These are phyloP conservation scores for Epinephelus moara DNA, from an alignment of 2,113 vertebrate genomes.

Conservation along the genomic window DNA sequence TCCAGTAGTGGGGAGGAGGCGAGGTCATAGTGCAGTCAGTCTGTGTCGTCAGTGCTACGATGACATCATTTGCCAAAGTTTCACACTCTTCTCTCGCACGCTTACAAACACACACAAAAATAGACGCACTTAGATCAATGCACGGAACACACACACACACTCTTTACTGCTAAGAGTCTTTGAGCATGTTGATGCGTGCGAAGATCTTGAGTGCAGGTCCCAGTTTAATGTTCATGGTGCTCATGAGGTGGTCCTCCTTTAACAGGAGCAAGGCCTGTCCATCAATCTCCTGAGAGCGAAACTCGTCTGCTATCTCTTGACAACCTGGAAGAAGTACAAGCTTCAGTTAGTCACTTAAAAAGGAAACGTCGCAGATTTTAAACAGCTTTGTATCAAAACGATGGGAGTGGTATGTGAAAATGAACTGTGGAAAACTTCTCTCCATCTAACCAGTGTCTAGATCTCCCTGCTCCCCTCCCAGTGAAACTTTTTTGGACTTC, in stretches of 20 bases:
- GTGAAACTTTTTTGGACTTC: no score
- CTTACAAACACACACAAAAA: conserved; percentile 10
- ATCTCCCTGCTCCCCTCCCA: no score
- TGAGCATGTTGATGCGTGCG: conserved; percentile 96
- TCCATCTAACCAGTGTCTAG: no score
- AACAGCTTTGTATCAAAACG: no score
- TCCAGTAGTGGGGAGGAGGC: conserved; percentile 24
- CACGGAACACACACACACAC: conserved; percentile 16
- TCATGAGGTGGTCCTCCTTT: conserved; percentile 98
- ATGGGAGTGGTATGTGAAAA: no score
- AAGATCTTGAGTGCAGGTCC: conserved; percentile 98
- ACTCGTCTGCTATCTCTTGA: conserved; percentile 97
- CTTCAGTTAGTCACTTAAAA: conserved; percentile 14
- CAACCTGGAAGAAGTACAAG: conserved; percentile 85
- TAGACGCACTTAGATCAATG: conserved; percentile 11
- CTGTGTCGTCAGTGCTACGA: conserved; percentile 60
- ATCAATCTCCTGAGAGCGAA: conserved; percentile 95
- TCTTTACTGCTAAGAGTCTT: conserved; percentile 91
- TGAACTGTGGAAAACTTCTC: no score
- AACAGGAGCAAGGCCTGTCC: conserved; percentile 95
- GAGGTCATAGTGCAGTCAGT: conserved; percentile 60
- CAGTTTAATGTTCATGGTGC: conserved; percentile 98
- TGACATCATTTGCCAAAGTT: conserved; percentile 31
- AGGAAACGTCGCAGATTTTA: no score
- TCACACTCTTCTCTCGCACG: neutral